Percentiles rank a stretch among this genome's conserved stretches.
phyloP scores from a whole-genome alignment of 2,113 vertebrate species.

The Furnarius figulus region DNA sequence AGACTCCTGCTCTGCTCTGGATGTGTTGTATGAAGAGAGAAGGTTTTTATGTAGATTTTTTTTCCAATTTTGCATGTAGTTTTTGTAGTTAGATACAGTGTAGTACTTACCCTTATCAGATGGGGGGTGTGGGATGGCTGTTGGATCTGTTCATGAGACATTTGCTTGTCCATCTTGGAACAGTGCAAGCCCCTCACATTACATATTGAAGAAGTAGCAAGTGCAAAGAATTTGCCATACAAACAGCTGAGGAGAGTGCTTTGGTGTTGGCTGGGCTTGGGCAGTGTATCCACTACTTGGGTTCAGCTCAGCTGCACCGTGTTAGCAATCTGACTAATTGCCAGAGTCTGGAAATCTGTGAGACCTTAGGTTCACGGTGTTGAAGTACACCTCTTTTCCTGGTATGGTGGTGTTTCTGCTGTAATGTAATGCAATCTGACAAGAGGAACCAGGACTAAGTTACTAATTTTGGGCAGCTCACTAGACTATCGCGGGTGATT shows the following conservation, averaged over 20 bases:
- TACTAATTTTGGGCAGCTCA: neutral
- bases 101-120: neutral
- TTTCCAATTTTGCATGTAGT: neutral
- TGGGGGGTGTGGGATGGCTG: neutral
- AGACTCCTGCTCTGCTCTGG: neutral
- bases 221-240: neutral
- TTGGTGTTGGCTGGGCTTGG: neutral
- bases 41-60: neutral
- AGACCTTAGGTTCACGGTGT: neutral
- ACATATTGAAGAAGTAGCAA: neutral
- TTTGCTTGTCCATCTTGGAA: neutral
- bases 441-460: neutral
- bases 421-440: neutral
- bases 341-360: neutral
- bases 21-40: neutral
- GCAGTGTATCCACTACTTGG: neutral
- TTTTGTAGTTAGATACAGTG: neutral
- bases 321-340: neutral
- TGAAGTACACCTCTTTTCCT: neutral
- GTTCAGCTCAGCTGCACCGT: neutral
- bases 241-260: neutral
- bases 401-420: neutral
- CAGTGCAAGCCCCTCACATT: neutral
- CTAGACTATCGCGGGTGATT: accelerated
- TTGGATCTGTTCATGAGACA: neutral